phyloP scores from a whole-genome alignment of 92 coral and sea anemone genomes.

The Zoanthus sociatus region DNA sequence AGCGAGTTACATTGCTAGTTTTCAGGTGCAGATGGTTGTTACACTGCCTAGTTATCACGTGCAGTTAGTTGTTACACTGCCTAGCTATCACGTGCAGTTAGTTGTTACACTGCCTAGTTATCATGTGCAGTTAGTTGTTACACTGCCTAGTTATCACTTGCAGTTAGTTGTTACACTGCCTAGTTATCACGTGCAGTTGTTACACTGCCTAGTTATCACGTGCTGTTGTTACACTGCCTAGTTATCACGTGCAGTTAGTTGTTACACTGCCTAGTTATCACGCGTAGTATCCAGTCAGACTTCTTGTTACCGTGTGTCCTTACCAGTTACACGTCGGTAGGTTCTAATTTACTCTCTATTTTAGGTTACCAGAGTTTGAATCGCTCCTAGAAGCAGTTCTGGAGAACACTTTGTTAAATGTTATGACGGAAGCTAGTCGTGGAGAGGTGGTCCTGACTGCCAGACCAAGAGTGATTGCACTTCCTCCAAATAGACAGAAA shows the following conservation, averaged over 20 bases:
- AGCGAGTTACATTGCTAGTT: neutral
- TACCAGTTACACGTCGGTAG: neutral
- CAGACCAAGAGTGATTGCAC: conserved; percentile 90
- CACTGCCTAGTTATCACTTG: neutral
- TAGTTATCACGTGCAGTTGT: neutral
- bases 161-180: neutral
- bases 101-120: neutral
- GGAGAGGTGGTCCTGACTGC: conserved; percentile 88
- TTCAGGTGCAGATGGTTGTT: neutral
- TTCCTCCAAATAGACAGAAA: conserved; percentile 85
- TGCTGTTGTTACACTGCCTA: neutral
- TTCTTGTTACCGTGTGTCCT: neutral
- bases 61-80: neutral
- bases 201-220: neutral
- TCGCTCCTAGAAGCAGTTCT: conserved; percentile 87
- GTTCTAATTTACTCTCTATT: conserved; percentile 1
- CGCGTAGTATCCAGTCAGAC: neutral
- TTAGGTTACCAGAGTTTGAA: conserved; percentile 91
- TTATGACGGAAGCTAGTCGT: conserved; percentile 89
- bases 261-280: neutral
- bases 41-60: neutral
- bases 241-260: neutral
- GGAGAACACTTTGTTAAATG: conserved; percentile 89
- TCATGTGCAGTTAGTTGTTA: neutral
- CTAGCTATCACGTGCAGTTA: neutral